Evolutionary conservation across 1,140 invertebrate species (phyloP), one percentile per base, ranked within the genome.

Genomic region (Choristoneura fumiferana): DNA sequence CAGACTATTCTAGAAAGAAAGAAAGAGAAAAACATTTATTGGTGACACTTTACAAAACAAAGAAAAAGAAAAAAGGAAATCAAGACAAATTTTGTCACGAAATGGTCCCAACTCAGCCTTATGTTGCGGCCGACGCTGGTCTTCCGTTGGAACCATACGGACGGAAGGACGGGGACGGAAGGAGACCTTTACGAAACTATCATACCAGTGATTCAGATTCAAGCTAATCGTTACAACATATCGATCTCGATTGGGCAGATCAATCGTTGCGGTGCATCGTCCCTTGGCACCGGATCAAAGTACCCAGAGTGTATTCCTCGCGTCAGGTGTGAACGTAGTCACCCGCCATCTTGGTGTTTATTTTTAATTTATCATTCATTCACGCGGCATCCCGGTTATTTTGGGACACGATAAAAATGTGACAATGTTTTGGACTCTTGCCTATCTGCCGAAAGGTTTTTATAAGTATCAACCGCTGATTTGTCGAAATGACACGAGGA

Each of bases 351-450:
- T 49, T 49, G 43, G 18, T 22, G 17, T 49, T 49, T 49, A 49
- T 49, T 49, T 49, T 49, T 49, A 49, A 49, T 49, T 33, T 18
- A n/a, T n/a, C 37, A 39, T 39, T 13, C 43, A 49, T 18, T 45
- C 43, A 12, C 8, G 8, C 17, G 37, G 37, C 37, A 39, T 22
- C 40, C 12, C 43, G 12, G 17, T 22, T 49, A 49, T 49, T 49
- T 49, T 1, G 18, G 18, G 18, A 22, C 1, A 39, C 37, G 18
- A 29, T 49, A 49, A 33, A 49, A 49, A 49, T 49, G 43, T 49
- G 43, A 49, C 18, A 49, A 49, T 49, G 43, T 49, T 33, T 49
- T 49, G 43, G 43, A 49, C 22, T 10, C 43, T 49, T 49, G 43
- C 43, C 43, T 49, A 49, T 49, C 43, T 49, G 43, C 43, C 43